Evolutionary conservation across 2,113 vertebrate genomes (phyloP), one percentile per base, ranked within the genome.

Genomic region (Glareola pratincola): DNA sequence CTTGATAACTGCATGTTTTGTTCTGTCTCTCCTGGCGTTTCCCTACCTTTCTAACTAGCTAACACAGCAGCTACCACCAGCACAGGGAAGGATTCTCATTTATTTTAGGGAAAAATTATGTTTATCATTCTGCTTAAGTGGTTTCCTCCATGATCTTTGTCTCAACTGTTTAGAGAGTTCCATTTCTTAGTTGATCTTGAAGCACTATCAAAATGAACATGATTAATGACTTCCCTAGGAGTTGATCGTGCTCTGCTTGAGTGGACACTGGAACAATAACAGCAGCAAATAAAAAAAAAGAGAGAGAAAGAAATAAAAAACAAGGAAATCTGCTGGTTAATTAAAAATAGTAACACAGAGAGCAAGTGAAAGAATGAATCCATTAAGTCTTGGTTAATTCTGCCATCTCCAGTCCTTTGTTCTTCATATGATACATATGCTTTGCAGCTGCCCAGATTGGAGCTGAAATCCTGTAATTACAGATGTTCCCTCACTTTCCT

Each of bases 381-480:
- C 59, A 88, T 76, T 89, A 83, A 79, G 62, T 18, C 51, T 54
- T 68, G 39, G 60, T 83, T 86, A 94, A 85, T 83, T 91, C 68
- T 94, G 62, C 75, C 63, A 74, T 96, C n/a, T 84, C 84, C 68
- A 91, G 56, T 69, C 21, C 68, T 92, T 95, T 94, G 75, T 95
- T 90, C 85, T 64, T 90, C 80, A 15, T 21, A 39, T 60, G 90
- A 85, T 71, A 59, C 76, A 86, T 77, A 48, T 59, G 92, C 86
- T 94, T 48, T 82, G 67, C 91, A 92, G 86, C 80, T 97, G 92
- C 84, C 41, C 67, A 59, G 50, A 69, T 91, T 54, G 59, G 71
- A 94, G 63, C 39, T 48, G 84, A 87, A 90, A 88, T 85, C 59
- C 74, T 64, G 30, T 81, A 87, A 96, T 85, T 88, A 83, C 66